Percentiles rank a stretch among this genome's conserved stretches.
Conservation (phyloP, 2,888 invertebrate genomes). For the Liodrosophila aerea region DNA sequence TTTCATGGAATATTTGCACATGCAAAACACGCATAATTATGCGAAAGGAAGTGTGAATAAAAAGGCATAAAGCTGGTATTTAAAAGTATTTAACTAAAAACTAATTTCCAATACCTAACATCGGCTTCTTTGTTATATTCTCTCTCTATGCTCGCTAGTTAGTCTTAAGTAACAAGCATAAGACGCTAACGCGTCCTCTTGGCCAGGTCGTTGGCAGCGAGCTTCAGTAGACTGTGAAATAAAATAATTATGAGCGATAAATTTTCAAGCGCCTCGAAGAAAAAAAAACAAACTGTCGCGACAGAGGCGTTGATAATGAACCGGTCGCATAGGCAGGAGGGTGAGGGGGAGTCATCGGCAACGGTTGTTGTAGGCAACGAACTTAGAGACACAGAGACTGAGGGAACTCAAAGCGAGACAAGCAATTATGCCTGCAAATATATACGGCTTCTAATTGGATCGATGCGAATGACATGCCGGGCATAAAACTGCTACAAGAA, state of each 20-base stretch:
- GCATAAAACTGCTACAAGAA: slow-evolving; percentile 9
- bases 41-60: too few species aligned
- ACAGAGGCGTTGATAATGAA: slow-evolving; percentile 55
- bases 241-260: slow-evolving; percentile 74
- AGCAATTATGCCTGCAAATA: slow-evolving; percentile 53
- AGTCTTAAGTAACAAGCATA: slow-evolving; percentile 18
- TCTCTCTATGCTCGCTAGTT: slow-evolving; percentile 9
- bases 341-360: slow-evolving; percentile 20
- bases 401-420: slow-evolving; percentile 1
- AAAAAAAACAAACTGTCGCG: slow-evolving; percentile 48
- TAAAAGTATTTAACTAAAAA: too few species aligned
- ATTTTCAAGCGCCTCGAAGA: slow-evolving; percentile 49
- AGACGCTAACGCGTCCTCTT: slow-evolving; percentile 23
- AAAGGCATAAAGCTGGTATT: too few species aligned
- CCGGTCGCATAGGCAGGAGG: too few species aligned
- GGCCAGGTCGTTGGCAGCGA: slow-evolving; percentile 67
- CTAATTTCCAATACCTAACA: too few species aligned
- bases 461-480: slow-evolving; percentile 59
- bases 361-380: slow-evolving; percentile 54
- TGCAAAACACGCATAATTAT: too few species aligned
- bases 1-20: too few species aligned
- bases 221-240: slow-evolving; percentile 75
- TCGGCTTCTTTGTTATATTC: too few species aligned
- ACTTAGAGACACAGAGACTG: slow-evolving; percentile 9
- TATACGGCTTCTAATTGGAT: slow-evolving; percentile 68